Base-by-base conservation (phyloP, 2,113 vertebrate species). In the Pseudorectes ferrugineus region DNA sequence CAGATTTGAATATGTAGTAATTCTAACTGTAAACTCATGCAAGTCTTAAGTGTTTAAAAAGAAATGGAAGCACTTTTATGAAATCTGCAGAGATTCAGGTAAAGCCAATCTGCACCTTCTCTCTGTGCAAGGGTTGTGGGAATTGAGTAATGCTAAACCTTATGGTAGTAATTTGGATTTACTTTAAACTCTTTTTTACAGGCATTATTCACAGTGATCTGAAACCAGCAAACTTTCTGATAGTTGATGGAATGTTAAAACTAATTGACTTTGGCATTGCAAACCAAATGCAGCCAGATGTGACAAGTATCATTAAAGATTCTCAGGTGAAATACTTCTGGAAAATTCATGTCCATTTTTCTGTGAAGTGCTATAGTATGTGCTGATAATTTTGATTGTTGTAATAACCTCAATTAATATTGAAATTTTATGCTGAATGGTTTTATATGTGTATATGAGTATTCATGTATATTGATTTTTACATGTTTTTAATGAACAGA, bases 151-250 rank as follows among this genome's bases (percentile, higher is more conserved):
- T 61, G 21, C 23, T 42, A 46, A 28, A 3, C 7, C 2, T 31
- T 16, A 7, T 19, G 35, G 26, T 49, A 54, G 22, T 52, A 77
- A 46, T 40, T 65, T 63, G 43, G 12, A 31, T 68, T 97, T 58
- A 84, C 66, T 87, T 94, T 52, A 35, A 70, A 40, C 11, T 72
- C 25, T 73, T 72, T 85, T 97, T 66, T 73, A 11, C 92, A 99
- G 99, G 99, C n/a, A 99, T 99, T 57, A 97, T 99, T 97, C 99
- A 99, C 94, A 99, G 99, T 96, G 99, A 99, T 93, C 95, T 99
- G 95, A 99, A 99, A 96, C 99, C 99, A 70, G 99, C 99, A 36
- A 99, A 99, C 95, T 99, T 99, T 97, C 97, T 99, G 63, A 99
- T 99, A 63, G 99, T 99, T 93, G 99, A 99, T 75, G 99, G 99